Evolutionary conservation across 1,140 invertebrate genomes (phyloP).

Genomic region (Sweltsa coloradensis): DNA sequence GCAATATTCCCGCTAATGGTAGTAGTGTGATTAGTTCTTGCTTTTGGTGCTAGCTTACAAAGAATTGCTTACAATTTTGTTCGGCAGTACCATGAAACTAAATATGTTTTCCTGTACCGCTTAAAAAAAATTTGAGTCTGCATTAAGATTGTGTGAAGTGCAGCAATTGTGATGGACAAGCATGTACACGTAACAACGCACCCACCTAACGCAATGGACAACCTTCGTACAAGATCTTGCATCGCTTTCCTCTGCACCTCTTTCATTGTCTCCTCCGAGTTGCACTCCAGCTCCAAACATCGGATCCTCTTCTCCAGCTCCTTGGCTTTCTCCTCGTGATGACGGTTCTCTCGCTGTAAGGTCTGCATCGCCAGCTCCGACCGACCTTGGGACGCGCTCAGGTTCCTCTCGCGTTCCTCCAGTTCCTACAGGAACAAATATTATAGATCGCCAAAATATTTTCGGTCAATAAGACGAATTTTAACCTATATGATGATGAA

Average conservation of each 20-base stretch:
- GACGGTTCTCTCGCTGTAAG: slow-evolving; percentile 54
- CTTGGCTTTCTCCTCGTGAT: slow-evolving; percentile 59
- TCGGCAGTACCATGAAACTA: too few species aligned
- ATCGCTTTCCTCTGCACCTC: slow-evolving; percentile 40
- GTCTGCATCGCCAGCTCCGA: slow-evolving; percentile 57
- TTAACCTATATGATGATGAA: background rate
- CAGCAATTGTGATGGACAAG: background rate
- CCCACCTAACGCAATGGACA: slow-evolving; percentile 52
- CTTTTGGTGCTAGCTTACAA: too few species aligned
- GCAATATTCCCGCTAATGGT: too few species aligned
- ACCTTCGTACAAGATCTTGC: slow-evolving; percentile 51
- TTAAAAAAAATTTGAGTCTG: too few species aligned
- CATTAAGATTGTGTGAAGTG: too few species aligned
- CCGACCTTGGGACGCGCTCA: slow-evolving; percentile 46
- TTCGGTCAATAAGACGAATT: background rate
- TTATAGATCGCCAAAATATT: background rate
- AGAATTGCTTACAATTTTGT: too few species aligned
- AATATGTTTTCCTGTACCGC: too few species aligned
- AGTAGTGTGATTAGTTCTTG: too few species aligned
- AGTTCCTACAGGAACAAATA: slow-evolving; percentile 36
- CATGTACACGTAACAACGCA: too few species aligned
- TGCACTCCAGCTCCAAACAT: slow-evolving; percentile 48
- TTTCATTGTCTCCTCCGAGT: slow-evolving; percentile 51
- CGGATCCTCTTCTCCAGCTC: slow-evolving; percentile 60
- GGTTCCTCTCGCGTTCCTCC: slow-evolving; percentile 56